phyloP scores from a whole-genome alignment of 2,888 invertebrate species.

The Pimpla rufipes region DNA sequence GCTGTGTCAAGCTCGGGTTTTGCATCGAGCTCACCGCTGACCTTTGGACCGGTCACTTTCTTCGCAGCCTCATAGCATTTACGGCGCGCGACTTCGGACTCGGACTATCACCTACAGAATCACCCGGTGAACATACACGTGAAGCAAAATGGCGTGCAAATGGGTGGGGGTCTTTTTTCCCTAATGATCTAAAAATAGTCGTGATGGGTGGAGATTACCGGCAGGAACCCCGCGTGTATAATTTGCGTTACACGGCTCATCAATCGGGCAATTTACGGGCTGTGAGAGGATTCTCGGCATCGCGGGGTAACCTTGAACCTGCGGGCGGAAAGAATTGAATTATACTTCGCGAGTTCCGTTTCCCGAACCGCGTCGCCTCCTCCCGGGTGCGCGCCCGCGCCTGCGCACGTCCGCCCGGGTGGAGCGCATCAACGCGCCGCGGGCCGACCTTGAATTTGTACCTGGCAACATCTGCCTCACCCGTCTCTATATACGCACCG shows the following conservation, averaged over 20 bases:
- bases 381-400: not conserved
- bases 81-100: no score
- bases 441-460: conserved; percentile 53
- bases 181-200: conserved; percentile 11
- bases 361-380: conserved; percentile 34
- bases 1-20: not conserved
- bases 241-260: conserved; percentile 41
- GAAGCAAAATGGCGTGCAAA: not conserved
- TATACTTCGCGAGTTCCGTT: conserved; percentile 49
- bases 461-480: conserved; percentile 55
- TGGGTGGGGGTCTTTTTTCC: no score
- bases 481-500: not conserved
- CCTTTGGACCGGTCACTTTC: conserved; percentile 68
- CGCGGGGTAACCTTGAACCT: conserved; percentile 49
- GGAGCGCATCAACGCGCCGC: conserved; percentile 39
- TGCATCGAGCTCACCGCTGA: conserved; percentile 47
- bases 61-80: conserved; percentile 16
- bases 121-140: no score
- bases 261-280: conserved; percentile 43
- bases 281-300: conserved; percentile 17
- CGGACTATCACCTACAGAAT: no score
- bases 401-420: conserved; percentile 33
- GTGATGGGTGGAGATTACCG: not conserved
- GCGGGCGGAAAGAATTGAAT: conserved; percentile 46
- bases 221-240: not conserved